Base-by-base conservation (phyloP, 2,888 invertebrate species). In the Nomada flava region DNA sequence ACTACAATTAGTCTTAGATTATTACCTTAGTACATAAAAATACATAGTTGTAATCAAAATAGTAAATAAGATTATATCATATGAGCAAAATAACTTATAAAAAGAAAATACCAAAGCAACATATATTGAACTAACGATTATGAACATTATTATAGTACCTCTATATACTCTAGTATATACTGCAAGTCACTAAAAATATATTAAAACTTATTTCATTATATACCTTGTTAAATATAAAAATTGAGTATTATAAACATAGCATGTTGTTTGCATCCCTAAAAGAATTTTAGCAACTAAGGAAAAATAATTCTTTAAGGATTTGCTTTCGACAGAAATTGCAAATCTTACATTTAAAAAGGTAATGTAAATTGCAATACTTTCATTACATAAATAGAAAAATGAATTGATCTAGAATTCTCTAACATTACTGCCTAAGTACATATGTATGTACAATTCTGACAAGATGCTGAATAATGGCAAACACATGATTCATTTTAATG, bases 401-500 rank as follows among this genome's bases (percentile, higher is more conserved):
- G 55, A 77, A 60, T 77, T 65, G 65, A 18, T 74, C 62, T 72
- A 76, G 23, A 59, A 57, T 67, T 65, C 70, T 76, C 79, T 79
- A 84, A 84, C 60, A 44, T 23, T 74, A 82, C 44, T 29, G 29
- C 52, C 59, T 86, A 86, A 52, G 82, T 86, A 84, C 79, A 86
- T 62, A n/a, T 84, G 57, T 57, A 86, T 83, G 60, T 86, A 86
- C 86, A 86, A 78, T 86, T 86, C 78, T 73, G 71, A 79, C 64
- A 73, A 76, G 86, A 53, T 64, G 77, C 29, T 67, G 26, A 18
- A 73, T 81, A 67, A 70, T 72, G 36, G 42, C 60, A 77, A 79
- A 84, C 23, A 50, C 65, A 84, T 67, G 60, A 26, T 69, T 65
- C 60, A 44, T 74, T 60, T 36, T 71, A 53, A 72, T 18, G 59